A percentile compares a stretch with the other conserved stretches of the same genome.
These are phyloP conservation scores for Aphaenogaster ashmeadi DNA, from an alignment of 1,140 invertebrate species.

Conservation along the genomic window DNA sequence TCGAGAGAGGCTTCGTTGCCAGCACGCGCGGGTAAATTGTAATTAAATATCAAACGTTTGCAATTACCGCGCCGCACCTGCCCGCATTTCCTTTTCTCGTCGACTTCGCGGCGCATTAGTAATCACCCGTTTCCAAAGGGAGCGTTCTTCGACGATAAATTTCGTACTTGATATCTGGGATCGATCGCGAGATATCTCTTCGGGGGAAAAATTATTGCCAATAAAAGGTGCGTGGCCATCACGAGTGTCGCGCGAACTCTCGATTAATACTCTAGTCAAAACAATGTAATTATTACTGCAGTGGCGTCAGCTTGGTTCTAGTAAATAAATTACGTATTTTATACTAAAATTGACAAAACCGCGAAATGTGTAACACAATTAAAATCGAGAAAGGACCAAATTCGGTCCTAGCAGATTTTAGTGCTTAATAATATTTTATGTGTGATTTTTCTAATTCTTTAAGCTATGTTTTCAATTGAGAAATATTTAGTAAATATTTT, in stretches of 20 bases:
- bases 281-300: background rate
- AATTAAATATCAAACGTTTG: constrained; percentile 86
- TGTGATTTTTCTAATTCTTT: too few relatives aligned
- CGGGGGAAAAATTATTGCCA: background rate
- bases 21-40: constrained; percentile 75
- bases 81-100: constrained; percentile 63
- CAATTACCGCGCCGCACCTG: constrained; percentile 84
- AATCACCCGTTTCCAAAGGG: constrained; percentile 54
- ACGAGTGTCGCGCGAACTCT: background rate
- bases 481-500: too few relatives aligned
- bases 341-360: too few relatives aligned
- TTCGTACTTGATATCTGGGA: constrained; percentile 44
- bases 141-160: constrained; percentile 60
- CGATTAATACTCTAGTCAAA: background rate
- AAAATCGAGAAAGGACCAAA: too few relatives aligned
- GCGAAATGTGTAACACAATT: too few relatives aligned
- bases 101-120: constrained; percentile 29
- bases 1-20: constrained; percentile 63
- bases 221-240: background rate
- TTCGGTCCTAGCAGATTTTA: too few relatives aligned
- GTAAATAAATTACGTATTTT: constrained; percentile 5
- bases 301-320: background rate
- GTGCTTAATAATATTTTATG: too few relatives aligned
- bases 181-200: constrained; percentile 31
- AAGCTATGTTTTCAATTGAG: too few relatives aligned